A percentile compares a stretch with the other conserved stretches of the same genome.
Evolutionary conservation across 2,113 vertebrate genomes (phyloP).

Genomic region (Xerus inauris): DNA sequence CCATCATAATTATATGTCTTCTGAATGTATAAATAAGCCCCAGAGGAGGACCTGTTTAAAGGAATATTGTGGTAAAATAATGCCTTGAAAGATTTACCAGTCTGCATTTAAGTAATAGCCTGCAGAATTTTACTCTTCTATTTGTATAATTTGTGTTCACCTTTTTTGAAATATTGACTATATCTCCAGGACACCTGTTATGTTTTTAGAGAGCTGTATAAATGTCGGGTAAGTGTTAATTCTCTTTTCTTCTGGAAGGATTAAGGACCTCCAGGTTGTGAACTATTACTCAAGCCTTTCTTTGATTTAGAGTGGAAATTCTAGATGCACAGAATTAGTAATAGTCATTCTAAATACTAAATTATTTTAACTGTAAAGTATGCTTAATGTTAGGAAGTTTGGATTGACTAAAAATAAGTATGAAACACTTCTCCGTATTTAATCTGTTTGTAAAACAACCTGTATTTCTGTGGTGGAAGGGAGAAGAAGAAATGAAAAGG

Average conservation of each 20-base stretch:
- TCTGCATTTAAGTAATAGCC: constrained; percentile 15
- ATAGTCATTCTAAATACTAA: background rate
- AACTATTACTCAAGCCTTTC: constrained; percentile 25
- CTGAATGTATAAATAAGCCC: constrained; percentile 39
- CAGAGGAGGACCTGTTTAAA: constrained; percentile 30
- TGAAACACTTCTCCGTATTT: constrained; percentile 35
- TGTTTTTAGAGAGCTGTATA: background rate
- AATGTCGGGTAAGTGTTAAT: constrained; percentile 32
- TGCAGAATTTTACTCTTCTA: constrained; percentile 39
- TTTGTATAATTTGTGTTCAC: constrained; percentile 38
- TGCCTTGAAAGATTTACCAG: constrained; percentile 33
- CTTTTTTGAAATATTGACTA: constrained; percentile 38
- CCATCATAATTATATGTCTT: background rate
- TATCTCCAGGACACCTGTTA: background rate
- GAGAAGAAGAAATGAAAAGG: constrained; percentile 12
- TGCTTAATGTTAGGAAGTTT: constrained; percentile 20
- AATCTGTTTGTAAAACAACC: constrained; percentile 35
- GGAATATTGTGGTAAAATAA: constrained; percentile 41
- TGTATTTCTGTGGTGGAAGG: background rate
- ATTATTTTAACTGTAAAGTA: constrained; percentile 21
- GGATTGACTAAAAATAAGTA: constrained; percentile 16
- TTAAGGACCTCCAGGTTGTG: background rate
- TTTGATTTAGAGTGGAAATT: constrained; percentile 46
- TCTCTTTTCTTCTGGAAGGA: constrained; percentile 7
- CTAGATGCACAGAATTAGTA: constrained; percentile 11